Percentiles rank a stretch among this genome's conserved stretches.
These are phyloP conservation scores for Ethmia dodecea DNA, from an alignment of 2,888 invertebrate species.

Conservation along the genomic window DNA sequence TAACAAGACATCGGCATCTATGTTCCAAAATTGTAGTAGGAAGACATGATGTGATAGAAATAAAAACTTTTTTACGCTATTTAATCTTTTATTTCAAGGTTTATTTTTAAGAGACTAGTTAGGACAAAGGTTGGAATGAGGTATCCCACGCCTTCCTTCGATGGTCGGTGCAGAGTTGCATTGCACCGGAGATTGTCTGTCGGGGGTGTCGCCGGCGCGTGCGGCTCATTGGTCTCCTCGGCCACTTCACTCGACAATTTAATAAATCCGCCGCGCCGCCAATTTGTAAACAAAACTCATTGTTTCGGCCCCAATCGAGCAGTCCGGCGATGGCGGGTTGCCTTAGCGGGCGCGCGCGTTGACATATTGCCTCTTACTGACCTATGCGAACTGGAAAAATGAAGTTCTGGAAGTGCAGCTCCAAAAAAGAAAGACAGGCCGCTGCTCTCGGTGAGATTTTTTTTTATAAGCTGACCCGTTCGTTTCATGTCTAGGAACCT, in stretches of 20 bases:
- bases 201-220: constrained; percentile 56
- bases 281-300: constrained; percentile 74
- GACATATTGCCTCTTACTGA: constrained; percentile 37
- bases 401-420: constrained; percentile 70
- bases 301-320: constrained; percentile 63
- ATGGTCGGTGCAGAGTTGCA: constrained; percentile 30
- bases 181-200: constrained; percentile 41
- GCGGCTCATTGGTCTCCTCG: constrained; percentile 49
- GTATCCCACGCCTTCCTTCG: constrained; percentile 65
- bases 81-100: constrained; percentile 27
- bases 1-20: constrained; percentile 62
- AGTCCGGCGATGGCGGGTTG: constrained; percentile 62
- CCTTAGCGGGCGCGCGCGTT: constrained; percentile 52
- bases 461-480: no score
- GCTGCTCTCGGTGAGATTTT: constrained; percentile 44
- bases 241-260: constrained; percentile 56
- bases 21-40: constrained; percentile 69
- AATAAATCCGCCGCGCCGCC: constrained; percentile 60
- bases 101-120: constrained; percentile 3
- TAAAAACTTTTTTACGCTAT: constrained; percentile 73
- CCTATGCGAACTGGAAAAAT: constrained; percentile 31
- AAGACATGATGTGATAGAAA: constrained; percentile 75
- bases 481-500: no score
- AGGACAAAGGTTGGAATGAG: constrained; percentile 27
- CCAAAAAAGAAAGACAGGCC: constrained; percentile 44